Evolutionary conservation across 2,797 vertebrate species (phyloP).

Genomic region (Urophycis tenuis): DNA sequence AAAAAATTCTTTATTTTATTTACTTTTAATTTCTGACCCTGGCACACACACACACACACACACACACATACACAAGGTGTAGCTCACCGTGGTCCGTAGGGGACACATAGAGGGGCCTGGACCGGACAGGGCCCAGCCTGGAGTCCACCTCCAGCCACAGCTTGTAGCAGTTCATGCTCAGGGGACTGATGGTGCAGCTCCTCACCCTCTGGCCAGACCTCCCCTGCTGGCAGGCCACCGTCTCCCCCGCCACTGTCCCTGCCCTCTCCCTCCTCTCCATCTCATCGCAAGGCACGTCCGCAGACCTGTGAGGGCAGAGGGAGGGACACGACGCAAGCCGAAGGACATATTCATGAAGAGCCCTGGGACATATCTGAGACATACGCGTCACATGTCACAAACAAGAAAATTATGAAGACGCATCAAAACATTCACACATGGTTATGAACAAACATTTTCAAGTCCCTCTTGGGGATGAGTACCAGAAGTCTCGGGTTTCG

Average conservation of each 20-base stretch:
- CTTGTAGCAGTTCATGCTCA: slow-evolving; percentile 84
- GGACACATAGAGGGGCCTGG: slow-evolving; percentile 74
- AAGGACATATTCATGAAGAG: too few species aligned
- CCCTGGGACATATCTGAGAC: too few species aligned
- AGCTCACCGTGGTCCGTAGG: slow-evolving; percentile 82
- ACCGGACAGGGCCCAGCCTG: slow-evolving; percentile 68
- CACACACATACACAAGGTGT: neutral
- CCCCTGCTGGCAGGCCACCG: slow-evolving; percentile 60
- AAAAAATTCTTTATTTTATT: too few species aligned
- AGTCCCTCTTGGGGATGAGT: neutral
- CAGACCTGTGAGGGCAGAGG: slow-evolving; percentile 58
- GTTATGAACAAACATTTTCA: neutral
- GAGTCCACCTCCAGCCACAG: slow-evolving; percentile 84
- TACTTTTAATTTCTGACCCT: too few species aligned
- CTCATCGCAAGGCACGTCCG: slow-evolving; percentile 72
- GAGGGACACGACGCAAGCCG: too few species aligned
- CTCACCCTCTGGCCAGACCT: slow-evolving; percentile 51
- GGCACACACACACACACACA: neutral
- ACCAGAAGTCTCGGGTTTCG: too few species aligned
- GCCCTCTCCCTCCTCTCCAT: slow-evolving; percentile 57
- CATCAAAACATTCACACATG: neutral
- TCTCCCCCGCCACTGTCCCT: slow-evolving; percentile 32
- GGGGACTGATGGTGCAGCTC: slow-evolving; percentile 74
- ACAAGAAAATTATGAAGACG: neutral
- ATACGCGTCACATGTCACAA: neutral